These are phyloP conservation scores for Erpetoichthys calabaricus DNA, from an alignment of 2,797 vertebrate species.

Conservation along the genomic window DNA sequence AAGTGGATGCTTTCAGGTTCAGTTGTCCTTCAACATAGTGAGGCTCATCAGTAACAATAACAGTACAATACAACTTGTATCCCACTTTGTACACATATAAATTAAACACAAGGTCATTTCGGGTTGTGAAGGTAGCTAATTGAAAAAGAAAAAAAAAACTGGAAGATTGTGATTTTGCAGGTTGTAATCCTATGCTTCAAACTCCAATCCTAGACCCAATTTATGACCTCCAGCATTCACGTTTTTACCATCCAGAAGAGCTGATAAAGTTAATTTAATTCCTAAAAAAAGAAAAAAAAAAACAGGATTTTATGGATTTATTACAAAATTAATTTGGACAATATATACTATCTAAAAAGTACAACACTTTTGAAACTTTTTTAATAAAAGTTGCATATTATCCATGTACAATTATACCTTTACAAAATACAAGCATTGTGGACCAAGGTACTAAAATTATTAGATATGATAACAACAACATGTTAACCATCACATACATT, in stretches of 20 bases:
- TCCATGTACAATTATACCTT: too few relatives aligned
- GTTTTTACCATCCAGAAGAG: conserved; percentile 91
- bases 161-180: conserved; percentile 33
- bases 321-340: not conserved
- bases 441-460: too few relatives aligned
- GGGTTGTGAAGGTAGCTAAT: conserved; percentile 68
- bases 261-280: conserved; percentile 85
- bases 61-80: conserved; percentile 42
- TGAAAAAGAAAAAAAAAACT: conserved; percentile 58
- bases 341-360: too few relatives aligned
- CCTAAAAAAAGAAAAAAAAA: conserved; percentile 38
- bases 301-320: too few relatives aligned
- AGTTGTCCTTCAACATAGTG: conserved; percentile 48
- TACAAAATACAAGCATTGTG: too few relatives aligned
- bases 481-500: too few relatives aligned
- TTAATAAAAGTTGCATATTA: too few relatives aligned
- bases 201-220: conserved; percentile 87
- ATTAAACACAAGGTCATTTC: conserved; percentile 49
- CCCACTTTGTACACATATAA: conserved; percentile 64
- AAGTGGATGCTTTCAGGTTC: conserved; percentile 44
- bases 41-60: conserved; percentile 36
- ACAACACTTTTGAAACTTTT: too few relatives aligned
- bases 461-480: too few relatives aligned
- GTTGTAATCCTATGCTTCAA: conserved; percentile 67
- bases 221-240: conserved; percentile 91